Base-by-base conservation (phyloP, 2,888 invertebrate genomes). In the Beris morrisii region DNA sequence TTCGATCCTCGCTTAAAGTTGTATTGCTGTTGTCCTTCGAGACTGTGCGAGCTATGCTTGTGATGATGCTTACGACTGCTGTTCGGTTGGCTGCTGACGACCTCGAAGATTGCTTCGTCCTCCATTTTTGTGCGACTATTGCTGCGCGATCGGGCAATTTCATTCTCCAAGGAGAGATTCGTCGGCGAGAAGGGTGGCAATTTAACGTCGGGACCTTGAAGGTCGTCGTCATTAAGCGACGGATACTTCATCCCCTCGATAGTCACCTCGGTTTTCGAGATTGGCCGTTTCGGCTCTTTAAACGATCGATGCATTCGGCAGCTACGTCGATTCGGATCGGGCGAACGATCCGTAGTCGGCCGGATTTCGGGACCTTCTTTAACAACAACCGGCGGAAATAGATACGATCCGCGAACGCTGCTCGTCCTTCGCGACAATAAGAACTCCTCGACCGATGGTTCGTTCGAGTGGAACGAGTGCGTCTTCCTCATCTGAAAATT, bases 401-500 rank as follows among this genome's bases (percentile, higher is more conserved):
- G 73, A 65, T 66, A 69, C 57, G 78, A 77, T 63, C 77, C 78
- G 13, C 81, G 75, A 63, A 80, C 79, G 57, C 80, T 81, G 56
- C 80, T 81, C 67, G 78, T 81, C 44, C 79, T 79, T 69, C 81
- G 78, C 3, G 79, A 75, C 44, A 67, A 46, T 28, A 67, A 61
- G 28, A 66, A 64, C 28, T 70, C 70, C 67, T 69, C 79, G 74
- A 78, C 73, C 65, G 77, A 73, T 67, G 76, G 74, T 68, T 80
- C 81, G 71, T 80, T 79, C 30, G 79, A 76, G 73, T 81, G 81
- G 73, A 81, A 81, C 67, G 81, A 81, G 70, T 80, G 79, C 71
- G 81, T 80, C 72, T 81, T 81, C 73, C 81, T 77, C 75, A 81
- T 78, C 76, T 79, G 78, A 74, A 79, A 80, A 75, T 75, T 76